Evolutionary conservation across 2,113 vertebrate species (phyloP).

Genomic region (Condylura cristata): DNA sequence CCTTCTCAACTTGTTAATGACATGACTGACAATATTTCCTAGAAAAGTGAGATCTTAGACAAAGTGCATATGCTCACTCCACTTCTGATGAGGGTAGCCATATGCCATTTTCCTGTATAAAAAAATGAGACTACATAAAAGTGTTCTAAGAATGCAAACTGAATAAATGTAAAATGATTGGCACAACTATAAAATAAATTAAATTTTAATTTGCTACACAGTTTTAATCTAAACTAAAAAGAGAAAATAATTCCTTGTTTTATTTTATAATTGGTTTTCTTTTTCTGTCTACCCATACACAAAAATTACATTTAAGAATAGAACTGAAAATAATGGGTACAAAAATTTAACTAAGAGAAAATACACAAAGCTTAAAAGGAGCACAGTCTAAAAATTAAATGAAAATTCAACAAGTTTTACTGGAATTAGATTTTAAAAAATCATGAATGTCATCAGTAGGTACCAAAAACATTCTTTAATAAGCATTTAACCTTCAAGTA

Average conservation of each 20-base stretch:
- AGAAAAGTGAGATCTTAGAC: too few relatives aligned
- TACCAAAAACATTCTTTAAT: constrained; percentile 27
- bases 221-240: constrained; percentile 54
- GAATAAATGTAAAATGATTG: too few relatives aligned
- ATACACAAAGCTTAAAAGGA: constrained; percentile 8
- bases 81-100: too few relatives aligned
- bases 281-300: constrained; percentile 12
- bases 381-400: constrained; percentile 60
- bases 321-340: constrained; percentile 41
- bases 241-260: constrained; percentile 67
- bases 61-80: too few relatives aligned
- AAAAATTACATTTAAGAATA: constrained; percentile 57
- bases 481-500: constrained; percentile 13
- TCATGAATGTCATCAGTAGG: constrained; percentile 37
- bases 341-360: constrained; percentile 61
- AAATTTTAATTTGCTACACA: neutral
- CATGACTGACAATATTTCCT: too few relatives aligned
- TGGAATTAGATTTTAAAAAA: constrained; percentile 71
- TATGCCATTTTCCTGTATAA: too few relatives aligned
- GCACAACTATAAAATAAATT: too few relatives aligned
- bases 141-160: too few relatives aligned
- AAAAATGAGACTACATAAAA: too few relatives aligned
- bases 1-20: too few relatives aligned
- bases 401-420: constrained; percentile 53
- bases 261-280: constrained; percentile 37